Percentiles rank a stretch among this genome's conserved stretches.
phyloP scores from a whole-genome alignment of 1,140 invertebrate genomes.

The Stegodyphus dumicola region DNA sequence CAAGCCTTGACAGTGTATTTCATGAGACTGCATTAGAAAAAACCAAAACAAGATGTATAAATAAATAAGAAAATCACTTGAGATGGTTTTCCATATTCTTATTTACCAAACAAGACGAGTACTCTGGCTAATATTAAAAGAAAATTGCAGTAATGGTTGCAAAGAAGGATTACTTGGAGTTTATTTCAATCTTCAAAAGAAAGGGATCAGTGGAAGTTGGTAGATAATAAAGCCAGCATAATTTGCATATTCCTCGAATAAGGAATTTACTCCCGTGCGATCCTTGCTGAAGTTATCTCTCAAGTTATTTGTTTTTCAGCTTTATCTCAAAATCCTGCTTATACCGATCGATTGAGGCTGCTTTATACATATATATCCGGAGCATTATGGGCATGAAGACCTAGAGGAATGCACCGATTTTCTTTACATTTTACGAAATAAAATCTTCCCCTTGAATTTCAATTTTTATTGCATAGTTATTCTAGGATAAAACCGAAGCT shows the following conservation, averaged over 20 bases:
- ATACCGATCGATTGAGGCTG: no score
- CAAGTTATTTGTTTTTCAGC: no score
- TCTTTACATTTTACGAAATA: no score
- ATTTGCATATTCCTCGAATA: slow-evolving; percentile 42
- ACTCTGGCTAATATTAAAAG: slow-evolving; percentile 31
- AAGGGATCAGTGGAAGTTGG: slow-evolving; percentile 25
- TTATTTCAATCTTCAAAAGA: slow-evolving; percentile 1
- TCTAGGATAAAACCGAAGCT: no score
- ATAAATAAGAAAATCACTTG: no score
- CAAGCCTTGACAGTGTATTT: not conserved
- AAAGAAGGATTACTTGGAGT: slow-evolving; percentile 9
- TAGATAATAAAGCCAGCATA: slow-evolving; percentile 40
- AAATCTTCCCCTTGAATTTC: no score
- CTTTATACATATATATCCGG: no score
- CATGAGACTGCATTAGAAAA: not conserved
- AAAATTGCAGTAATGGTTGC: slow-evolving; percentile 37
- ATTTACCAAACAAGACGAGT: slow-evolving; percentile 11
- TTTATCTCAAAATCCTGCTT: not conserved
- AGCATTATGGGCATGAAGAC: no score
- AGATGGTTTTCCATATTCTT: slow-evolving; percentile 23
- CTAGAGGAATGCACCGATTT: no score
- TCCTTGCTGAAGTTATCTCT: not conserved
- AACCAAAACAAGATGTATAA: slow-evolving; percentile 7
- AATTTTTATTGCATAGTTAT: no score
- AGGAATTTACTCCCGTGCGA: not conserved